Percentiles rank a stretch among this genome's conserved stretches.
Evolutionary conservation across 53 echinoderm and acorn worm species (phyloP).

Genomic region (Antedon mediterranea): DNA sequence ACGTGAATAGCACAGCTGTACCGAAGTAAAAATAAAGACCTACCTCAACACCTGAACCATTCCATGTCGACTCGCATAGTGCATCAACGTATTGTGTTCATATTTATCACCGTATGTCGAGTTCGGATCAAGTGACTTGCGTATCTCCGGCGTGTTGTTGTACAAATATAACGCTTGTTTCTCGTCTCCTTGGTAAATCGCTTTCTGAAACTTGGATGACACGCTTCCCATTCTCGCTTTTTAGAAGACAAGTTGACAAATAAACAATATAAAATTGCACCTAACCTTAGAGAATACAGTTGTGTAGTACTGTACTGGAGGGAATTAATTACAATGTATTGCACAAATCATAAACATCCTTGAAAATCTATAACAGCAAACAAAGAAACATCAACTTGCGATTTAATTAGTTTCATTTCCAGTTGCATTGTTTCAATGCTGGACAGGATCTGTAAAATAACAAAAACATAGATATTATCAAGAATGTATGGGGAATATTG

Average conservation of each 20-base stretch:
- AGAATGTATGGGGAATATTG: no score
- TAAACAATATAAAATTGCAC: neutral
- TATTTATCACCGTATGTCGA: slow-evolving; percentile 90
- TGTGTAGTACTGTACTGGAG: neutral
- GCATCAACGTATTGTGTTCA: slow-evolving; percentile 71
- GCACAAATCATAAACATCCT: neutral
- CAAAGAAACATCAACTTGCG: neutral
- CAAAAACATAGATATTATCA: no score
- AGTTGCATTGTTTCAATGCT: neutral
- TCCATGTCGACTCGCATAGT: slow-evolving; percentile 75
- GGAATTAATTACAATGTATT: neutral
- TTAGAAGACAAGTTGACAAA: neutral
- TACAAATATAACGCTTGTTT: slow-evolving; percentile 78
- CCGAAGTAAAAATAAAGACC: no score
- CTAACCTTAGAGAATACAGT: neutral
- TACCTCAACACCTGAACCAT: slow-evolving; percentile 78
- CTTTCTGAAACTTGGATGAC: slow-evolving; percentile 93
- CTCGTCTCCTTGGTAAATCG: slow-evolving; percentile 86
- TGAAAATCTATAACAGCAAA: neutral
- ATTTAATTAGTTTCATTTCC: neutral
- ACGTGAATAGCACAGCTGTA: no score
- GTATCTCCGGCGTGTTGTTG: slow-evolving; percentile 71
- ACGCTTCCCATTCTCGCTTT: slow-evolving; percentile 59
- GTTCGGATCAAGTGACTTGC: slow-evolving; percentile 79
- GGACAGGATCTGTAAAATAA: neutral